phyloP scores from a whole-genome alignment of 2,888 invertebrate genomes.

The Torymus auratus region DNA sequence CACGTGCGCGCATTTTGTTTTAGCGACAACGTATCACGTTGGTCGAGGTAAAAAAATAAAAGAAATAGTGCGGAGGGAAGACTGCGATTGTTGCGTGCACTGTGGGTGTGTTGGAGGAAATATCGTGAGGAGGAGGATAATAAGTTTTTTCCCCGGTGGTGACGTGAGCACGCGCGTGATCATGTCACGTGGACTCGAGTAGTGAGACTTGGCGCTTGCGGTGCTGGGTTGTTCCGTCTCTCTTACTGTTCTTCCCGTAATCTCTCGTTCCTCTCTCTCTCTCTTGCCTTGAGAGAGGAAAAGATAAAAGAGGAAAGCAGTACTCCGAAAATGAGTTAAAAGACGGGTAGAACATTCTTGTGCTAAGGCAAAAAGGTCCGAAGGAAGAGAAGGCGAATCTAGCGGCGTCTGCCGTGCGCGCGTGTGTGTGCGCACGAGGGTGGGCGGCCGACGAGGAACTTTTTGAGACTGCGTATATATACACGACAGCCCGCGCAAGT shows the following conservation, averaged over 20 bases:
- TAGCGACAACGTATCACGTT: no score
- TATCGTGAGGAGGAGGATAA: no score
- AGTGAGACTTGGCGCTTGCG: background rate
- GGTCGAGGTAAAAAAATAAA: no score
- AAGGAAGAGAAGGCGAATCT: background rate
- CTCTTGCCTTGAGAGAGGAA: background rate
- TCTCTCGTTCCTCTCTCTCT: no score
- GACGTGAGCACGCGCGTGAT: background rate
- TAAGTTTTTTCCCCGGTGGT: background rate
- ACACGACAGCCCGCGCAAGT: background rate
- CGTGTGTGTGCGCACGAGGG: background rate
- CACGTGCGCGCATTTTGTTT: no score
- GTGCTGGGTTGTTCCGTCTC: no score
- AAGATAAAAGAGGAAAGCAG: no score
- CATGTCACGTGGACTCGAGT: slow-evolving; percentile 48
- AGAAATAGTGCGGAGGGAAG: no score
- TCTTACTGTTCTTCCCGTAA: no score
- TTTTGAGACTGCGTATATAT: background rate
- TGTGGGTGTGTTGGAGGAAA: no score
- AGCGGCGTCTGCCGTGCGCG: no score
- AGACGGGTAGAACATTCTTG: background rate
- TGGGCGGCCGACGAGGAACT: background rate
- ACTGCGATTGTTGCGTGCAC: no score
- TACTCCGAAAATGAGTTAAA: slow-evolving; percentile 35
- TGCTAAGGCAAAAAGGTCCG: background rate